Percentiles rank a stretch among this genome's conserved stretches.
Conservation (phyloP, 2,113 vertebrate genomes). For the Malaclemys terrapin region DNA sequence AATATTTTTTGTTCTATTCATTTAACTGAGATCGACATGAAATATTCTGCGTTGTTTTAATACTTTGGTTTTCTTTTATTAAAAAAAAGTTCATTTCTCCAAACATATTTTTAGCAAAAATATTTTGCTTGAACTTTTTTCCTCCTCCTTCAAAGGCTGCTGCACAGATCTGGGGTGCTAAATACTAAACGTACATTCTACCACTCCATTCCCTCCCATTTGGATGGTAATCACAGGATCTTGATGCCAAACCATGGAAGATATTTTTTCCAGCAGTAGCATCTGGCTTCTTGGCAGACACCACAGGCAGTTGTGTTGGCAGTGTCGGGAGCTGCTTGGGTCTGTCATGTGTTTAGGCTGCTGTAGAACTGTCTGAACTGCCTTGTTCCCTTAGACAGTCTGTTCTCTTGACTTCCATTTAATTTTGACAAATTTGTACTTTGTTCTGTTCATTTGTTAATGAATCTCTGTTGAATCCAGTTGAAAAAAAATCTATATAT, state of each 20-base stretch:
- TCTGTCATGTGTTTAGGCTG: slow-evolving; percentile 83
- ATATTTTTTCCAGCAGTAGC: slow-evolving; percentile 87
- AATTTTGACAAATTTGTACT: slow-evolving; percentile 21
- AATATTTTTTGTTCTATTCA: slow-evolving; percentile 73
- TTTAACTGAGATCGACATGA: slow-evolving; percentile 81
- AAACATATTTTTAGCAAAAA: slow-evolving; percentile 84
- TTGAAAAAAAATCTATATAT: not conserved
- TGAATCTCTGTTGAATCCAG: rapidly evolving
- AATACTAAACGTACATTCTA: slow-evolving; percentile 76
- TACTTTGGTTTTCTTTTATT: slow-evolving; percentile 82
- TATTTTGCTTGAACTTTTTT: slow-evolving; percentile 83
- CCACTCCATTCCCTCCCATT: slow-evolving; percentile 80
- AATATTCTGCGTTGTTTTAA: slow-evolving; percentile 81
- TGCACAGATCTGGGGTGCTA: slow-evolving; percentile 79
- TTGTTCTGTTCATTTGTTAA: slow-evolving; percentile 5
- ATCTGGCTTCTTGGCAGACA: slow-evolving; percentile 86
- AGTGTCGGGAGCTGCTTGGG: slow-evolving; percentile 77
- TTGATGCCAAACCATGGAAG: slow-evolving; percentile 82
- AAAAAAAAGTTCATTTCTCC: slow-evolving; percentile 68
- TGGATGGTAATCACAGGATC: slow-evolving; percentile 79
- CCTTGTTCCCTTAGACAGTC: slow-evolving; percentile 73
- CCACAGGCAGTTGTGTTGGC: slow-evolving; percentile 80
- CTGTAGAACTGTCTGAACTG: slow-evolving; percentile 74
- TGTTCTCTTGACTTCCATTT: slow-evolving; percentile 70
- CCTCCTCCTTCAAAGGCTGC: slow-evolving; percentile 81